Conservation (phyloP, 2,888 invertebrate species). For the Dryobota labecula region DNA sequence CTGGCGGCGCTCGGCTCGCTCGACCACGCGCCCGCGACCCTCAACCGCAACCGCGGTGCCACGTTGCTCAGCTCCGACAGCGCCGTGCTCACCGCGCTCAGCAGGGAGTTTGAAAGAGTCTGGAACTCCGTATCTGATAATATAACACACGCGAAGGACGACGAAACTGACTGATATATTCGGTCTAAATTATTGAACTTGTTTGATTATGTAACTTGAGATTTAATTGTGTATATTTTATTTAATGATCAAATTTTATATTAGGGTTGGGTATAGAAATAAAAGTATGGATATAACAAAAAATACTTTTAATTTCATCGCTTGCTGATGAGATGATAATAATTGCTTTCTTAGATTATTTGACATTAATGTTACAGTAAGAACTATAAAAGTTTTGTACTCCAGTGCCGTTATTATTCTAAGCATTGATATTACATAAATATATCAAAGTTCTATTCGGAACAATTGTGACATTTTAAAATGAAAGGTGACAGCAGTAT, state of each 20-base stretch:
- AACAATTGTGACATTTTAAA: slow-evolving; percentile 57
- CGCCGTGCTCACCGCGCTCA: slow-evolving; percentile 70
- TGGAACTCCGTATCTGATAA: slow-evolving; percentile 69
- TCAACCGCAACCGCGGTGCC: slow-evolving; percentile 74
- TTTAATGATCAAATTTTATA: slow-evolving; percentile 33
- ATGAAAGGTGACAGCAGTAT: slow-evolving; percentile 67
- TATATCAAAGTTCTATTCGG: slow-evolving; percentile 63
- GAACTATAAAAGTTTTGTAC: slow-evolving; percentile 84
- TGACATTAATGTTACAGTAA: slow-evolving; percentile 71
- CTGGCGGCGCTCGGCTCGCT: slow-evolving; percentile 79
- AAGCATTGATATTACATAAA: slow-evolving; percentile 66
- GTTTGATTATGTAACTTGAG: slow-evolving; percentile 10
- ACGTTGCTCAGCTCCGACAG: slow-evolving; percentile 79
- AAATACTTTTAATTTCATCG: slow-evolving; percentile 85
- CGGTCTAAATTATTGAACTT: slow-evolving; percentile 3
- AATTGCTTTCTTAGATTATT: slow-evolving; percentile 72
- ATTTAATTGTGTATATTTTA: slow-evolving; percentile 30
- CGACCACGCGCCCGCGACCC: slow-evolving; percentile 73
- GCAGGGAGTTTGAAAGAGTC: slow-evolving; percentile 79
- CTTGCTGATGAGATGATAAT: slow-evolving; percentile 75
- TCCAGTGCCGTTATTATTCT: slow-evolving; percentile 83
- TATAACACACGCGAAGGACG: slow-evolving; percentile 31
- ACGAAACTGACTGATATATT: slow-evolving; percentile 19
- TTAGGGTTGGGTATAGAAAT: slow-evolving; percentile 66
- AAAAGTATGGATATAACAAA: slow-evolving; percentile 82